Evolutionary conservation across 2,888 invertebrate genomes (phyloP).

Genomic region (Ornithoptera alexandrae): DNA sequence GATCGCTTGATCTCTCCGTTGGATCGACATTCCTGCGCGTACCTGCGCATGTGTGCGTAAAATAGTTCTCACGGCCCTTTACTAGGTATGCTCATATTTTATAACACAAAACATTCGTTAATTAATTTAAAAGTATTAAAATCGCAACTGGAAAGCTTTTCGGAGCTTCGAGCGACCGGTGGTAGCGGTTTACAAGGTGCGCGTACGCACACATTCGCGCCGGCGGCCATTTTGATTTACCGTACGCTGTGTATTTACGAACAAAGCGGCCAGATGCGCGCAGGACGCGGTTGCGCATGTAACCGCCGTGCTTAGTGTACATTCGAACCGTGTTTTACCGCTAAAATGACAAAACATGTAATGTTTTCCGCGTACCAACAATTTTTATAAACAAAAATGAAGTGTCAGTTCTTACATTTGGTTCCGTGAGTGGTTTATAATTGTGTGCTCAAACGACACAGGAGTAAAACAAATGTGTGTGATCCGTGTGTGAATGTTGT

Average conservation of each 20-base stretch:
- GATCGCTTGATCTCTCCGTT: conserved; percentile 78
- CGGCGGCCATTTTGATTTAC: conserved; percentile 79
- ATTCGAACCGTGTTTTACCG: conserved; percentile 74
- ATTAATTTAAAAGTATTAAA: conserved; percentile 33
- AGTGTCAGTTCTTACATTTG: conserved; percentile 77
- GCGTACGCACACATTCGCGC: conserved; percentile 65
- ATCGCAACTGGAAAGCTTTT: conserved; percentile 31
- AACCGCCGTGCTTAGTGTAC: conserved; percentile 66
- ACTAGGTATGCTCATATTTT: conserved; percentile 35
- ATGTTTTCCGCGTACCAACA: conserved; percentile 68
- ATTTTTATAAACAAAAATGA: conserved; percentile 75
- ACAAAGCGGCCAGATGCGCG: conserved; percentile 80
- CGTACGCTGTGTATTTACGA: conserved; percentile 77
- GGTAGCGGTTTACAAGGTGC: conserved; percentile 53
- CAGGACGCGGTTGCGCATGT: conserved; percentile 79
- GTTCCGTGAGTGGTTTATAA: conserved; percentile 75
- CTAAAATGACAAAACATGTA: conserved; percentile 73
- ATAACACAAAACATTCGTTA: conserved; percentile 25
- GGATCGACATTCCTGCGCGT: conserved; percentile 79
- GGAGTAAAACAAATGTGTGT: conserved; percentile 79
- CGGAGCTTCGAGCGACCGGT: conserved; percentile 41
- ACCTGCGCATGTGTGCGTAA: conserved; percentile 67
- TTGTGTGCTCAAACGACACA: conserved; percentile 70
- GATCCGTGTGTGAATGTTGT: conserved; percentile 81
- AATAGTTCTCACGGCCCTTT: conserved; percentile 64